These are phyloP conservation scores for Ruditapes philippinarum DNA, from an alignment of 1,140 invertebrate species.

Conservation along the genomic window DNA sequence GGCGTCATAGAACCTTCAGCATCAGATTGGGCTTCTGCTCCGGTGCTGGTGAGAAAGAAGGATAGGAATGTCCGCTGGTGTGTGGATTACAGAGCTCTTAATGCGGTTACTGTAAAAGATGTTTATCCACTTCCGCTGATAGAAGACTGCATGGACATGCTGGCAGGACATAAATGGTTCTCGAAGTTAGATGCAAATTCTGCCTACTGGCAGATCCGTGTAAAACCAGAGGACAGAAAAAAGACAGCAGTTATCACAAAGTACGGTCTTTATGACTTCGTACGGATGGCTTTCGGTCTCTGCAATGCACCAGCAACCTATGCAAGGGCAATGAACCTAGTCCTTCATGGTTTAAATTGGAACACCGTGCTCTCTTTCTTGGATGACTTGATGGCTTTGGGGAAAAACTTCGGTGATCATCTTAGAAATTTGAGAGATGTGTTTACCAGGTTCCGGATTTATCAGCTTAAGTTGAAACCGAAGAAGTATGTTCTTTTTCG, in stretches of 20 bases:
- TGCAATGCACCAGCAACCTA: slow-evolving; percentile 9
- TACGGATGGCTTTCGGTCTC: neutral
- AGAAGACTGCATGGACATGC: slow-evolving; percentile 32
- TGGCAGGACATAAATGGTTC: slow-evolving; percentile 2
- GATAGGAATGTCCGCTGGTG: too few relatives aligned
- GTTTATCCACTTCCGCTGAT: neutral
- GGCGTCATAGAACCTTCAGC: too few relatives aligned
- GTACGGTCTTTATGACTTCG: slow-evolving; percentile 24
- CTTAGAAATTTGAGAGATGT: neutral
- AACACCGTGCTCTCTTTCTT: neutral
- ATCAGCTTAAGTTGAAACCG: slow-evolving; percentile 25
- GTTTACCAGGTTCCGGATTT: neutral
- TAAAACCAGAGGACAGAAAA: neutral
- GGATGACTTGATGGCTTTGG: slow-evolving; percentile 5
- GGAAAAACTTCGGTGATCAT: slow-evolving; percentile 5
- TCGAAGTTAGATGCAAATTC: too few relatives aligned
- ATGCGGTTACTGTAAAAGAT: too few relatives aligned
- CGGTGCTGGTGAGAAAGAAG: too few relatives aligned
- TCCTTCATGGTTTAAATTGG: slow-evolving; percentile 26
- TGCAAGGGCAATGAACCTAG: neutral
- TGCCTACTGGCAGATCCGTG: slow-evolving; percentile 32
- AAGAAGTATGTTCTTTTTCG: slow-evolving; percentile 3
- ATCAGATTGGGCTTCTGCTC: too few relatives aligned
- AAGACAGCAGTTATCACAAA: slow-evolving; percentile 27
- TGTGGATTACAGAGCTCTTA: too few relatives aligned